A percentile compares a stretch with the other conserved stretches of the same genome.
Conservation (phyloP, 2,797 vertebrate species). For the Chaenodraco wilsoni region DNA sequence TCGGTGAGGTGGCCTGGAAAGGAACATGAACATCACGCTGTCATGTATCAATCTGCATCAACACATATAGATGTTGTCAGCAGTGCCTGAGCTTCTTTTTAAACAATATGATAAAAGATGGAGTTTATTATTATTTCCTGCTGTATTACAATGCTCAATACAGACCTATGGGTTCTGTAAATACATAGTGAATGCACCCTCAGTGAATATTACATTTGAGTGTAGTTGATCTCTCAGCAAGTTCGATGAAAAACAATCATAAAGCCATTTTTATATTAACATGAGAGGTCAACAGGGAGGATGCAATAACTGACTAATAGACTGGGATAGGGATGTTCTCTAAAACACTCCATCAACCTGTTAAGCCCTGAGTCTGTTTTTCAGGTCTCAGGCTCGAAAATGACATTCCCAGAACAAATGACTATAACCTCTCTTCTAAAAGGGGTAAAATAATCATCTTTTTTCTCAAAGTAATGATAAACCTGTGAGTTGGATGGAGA, state of each 20-base stretch:
- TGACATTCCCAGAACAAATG: no score
- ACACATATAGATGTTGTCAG: conserved; percentile 9
- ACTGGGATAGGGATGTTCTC: conserved; percentile 52
- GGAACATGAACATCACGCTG: no score
- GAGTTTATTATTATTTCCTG: neutral
- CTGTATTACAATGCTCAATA: neutral
- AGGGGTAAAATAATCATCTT: no score
- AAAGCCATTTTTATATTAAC: conserved; percentile 32
- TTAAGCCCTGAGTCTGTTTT: no score
- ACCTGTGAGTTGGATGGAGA: no score
- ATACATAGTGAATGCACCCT: neutral
- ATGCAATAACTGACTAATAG: conserved; percentile 21
- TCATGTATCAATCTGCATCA: conserved; percentile 6
- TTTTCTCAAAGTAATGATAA: no score
- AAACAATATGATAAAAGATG: no score
- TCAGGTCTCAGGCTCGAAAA: no score
- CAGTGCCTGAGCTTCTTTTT: neutral
- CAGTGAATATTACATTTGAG: neutral
- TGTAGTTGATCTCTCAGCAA: conserved; percentile 3
- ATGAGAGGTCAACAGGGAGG: conserved; percentile 20
- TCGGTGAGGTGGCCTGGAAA: no score
- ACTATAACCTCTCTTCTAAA: no score
- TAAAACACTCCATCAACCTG: conserved; percentile 59
- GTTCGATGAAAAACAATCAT: neutral
- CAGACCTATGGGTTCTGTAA: neutral